Evolutionary conservation across 2,113 vertebrate genomes (phyloP).

Genomic region (Gobio gobio): DNA sequence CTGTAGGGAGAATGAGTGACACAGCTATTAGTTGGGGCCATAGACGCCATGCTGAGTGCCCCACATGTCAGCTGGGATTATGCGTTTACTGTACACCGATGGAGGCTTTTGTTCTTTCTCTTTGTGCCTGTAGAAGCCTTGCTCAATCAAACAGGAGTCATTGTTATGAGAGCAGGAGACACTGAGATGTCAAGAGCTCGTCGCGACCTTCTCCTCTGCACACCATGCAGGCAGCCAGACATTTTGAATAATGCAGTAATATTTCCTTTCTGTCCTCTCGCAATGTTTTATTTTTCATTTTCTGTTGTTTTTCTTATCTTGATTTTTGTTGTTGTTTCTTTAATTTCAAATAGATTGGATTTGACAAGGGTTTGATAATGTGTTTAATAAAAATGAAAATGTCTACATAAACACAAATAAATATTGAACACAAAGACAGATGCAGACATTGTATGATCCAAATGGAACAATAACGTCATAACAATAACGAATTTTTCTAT

Average conservation of each 20-base stretch:
- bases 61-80: slow-evolving; percentile 48
- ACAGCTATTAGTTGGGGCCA: slow-evolving; percentile 23
- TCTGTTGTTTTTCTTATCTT: neutral
- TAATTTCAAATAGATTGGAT: neutral
- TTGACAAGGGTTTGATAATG: neutral
- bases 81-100: slow-evolving; percentile 44
- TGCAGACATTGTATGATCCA: neutral
- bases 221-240: slow-evolving; percentile 27
- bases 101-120: slow-evolving; percentile 45
- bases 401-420: neutral
- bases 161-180: slow-evolving; percentile 33
- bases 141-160: slow-evolving; percentile 44
- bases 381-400: neutral
- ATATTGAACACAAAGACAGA: neutral
- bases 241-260: slow-evolving; percentile 18
- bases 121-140: slow-evolving; percentile 30
- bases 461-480: neutral
- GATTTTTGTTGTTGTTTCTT: neutral
- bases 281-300: neutral
- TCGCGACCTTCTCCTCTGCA: slow-evolving; percentile 27
- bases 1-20: slow-evolving; percentile 5
- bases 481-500: neutral
- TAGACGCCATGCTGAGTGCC: slow-evolving; percentile 32
- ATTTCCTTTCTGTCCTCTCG: neutral
- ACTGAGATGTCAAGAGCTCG: slow-evolving; percentile 47